phyloP scores from a whole-genome alignment of 2,113 vertebrate species.

The Pitta sordida region DNA sequence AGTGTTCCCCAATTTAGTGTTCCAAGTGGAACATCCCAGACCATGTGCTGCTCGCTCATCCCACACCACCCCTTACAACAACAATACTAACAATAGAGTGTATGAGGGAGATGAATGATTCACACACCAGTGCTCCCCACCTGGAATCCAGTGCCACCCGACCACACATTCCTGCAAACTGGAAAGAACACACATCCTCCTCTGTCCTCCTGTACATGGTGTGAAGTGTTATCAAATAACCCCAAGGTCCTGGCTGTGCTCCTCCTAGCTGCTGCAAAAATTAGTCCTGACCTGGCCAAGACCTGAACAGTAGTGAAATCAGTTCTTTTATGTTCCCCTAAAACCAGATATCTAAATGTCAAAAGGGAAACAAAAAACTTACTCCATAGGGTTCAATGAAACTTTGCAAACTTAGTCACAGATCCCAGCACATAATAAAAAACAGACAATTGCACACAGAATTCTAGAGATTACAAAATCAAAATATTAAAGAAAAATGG shows the following conservation, averaged over 20 bases:
- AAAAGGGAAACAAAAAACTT: neutral
- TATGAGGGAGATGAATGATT: accelerated
- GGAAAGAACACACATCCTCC: neutral
- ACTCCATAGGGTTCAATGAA: neutral
- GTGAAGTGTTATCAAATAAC: neutral
- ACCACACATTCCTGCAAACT: neutral
- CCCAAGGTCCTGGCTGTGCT: too few species aligned
- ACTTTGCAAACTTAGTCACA: neutral
- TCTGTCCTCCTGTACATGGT: neutral
- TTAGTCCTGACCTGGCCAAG: neutral
- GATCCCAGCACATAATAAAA: neutral
- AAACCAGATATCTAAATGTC: neutral
- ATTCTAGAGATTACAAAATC: neutral
- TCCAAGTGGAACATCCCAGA: neutral
- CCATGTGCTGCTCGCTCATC: neutral
- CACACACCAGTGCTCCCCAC: neutral
- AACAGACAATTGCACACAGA: accelerated
- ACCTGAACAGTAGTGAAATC: neutral
- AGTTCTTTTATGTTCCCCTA: neutral
- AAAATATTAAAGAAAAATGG: neutral
- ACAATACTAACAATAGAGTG: neutral
- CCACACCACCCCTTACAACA: neutral
- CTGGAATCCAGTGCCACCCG: accelerated
- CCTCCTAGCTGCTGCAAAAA: neutral
- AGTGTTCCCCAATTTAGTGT: neutral